Conservation (phyloP, 1,140 invertebrate species). For the Drosophila parabipectinata region DNA sequence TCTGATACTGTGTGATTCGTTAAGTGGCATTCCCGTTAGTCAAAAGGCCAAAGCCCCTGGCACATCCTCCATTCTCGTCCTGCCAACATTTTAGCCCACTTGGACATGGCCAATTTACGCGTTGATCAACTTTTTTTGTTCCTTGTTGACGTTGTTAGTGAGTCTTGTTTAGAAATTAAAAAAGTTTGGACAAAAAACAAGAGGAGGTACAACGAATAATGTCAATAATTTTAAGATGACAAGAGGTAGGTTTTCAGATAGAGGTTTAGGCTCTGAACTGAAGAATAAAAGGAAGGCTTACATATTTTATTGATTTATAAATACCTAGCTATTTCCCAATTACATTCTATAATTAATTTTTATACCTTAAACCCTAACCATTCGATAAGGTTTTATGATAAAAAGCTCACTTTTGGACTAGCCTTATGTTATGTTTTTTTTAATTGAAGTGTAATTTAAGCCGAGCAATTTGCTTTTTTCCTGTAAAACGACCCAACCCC, state of each 20-base stretch:
- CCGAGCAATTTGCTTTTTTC: constrained; percentile 16
- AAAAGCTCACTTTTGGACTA: background rate
- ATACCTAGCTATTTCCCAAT: background rate
- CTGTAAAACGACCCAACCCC: constrained; percentile 13
- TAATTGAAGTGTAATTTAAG: constrained; percentile 53
- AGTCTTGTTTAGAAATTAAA: constrained; percentile 53
- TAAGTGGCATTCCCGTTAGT: constrained; percentile 70
- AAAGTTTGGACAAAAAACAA: constrained; percentile 28
- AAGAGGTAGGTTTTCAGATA: background rate
- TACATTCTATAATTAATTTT: background rate
- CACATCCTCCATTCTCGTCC: background rate
- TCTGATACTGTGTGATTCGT: constrained; percentile 48
- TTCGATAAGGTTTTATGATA: background rate
- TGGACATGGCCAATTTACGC: constrained; percentile 61
- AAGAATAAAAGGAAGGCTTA: background rate
- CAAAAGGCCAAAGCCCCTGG: constrained; percentile 64
- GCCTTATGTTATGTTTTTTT: constrained; percentile 11
- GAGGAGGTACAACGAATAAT: constrained; percentile 13
- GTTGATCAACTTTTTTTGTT: constrained; percentile 48
- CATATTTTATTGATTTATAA: background rate
- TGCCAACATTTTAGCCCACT: background rate
- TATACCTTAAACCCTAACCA: background rate
- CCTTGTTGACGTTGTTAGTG: constrained; percentile 19
- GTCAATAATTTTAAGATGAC: constrained; percentile 47
- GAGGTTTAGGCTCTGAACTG: background rate